phyloP scores from a whole-genome alignment of 2,113 vertebrate genomes.

The Laterallus jamaicensis region DNA sequence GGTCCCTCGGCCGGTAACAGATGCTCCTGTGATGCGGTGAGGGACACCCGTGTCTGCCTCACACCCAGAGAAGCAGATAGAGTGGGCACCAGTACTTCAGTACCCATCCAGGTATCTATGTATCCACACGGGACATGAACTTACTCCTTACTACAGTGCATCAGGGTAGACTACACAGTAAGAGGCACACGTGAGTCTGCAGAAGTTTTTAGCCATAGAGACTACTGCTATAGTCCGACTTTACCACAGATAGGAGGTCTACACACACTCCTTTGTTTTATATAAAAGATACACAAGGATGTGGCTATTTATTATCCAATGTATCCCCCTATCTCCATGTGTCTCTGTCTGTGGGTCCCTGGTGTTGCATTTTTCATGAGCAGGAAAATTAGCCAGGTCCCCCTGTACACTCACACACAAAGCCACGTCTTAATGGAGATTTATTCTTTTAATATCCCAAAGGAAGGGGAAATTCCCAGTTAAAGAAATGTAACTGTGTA shows the following conservation, averaged over 20 bases:
- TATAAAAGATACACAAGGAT: accelerated
- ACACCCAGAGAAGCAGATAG: not conserved
- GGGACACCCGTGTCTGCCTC: not conserved
- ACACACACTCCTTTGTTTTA: not conserved
- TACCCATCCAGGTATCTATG: not conserved
- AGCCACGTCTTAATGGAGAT: not conserved
- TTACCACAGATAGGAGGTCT: not conserved
- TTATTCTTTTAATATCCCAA: conserved; percentile 41
- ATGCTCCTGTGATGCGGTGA: not conserved
- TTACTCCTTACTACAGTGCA: accelerated
- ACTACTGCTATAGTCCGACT: accelerated
- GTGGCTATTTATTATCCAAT: accelerated
- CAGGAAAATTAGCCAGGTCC: not conserved
- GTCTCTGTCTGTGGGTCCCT: not conserved
- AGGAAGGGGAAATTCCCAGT: conserved; percentile 29
- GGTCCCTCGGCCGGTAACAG: not conserved
- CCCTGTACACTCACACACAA: not conserved
- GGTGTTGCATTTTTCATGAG: not conserved
- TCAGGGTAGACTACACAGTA: accelerated
- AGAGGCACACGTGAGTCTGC: not conserved
- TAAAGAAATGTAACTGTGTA: not conserved
- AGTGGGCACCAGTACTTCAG: accelerated
- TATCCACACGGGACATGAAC: accelerated
- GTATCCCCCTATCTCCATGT: not conserved
- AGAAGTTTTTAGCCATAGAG: accelerated